Percentiles rank a stretch among this genome's conserved stretches.
Evolutionary conservation across 2,113 vertebrate species (phyloP).

Genomic region (Morone chrysops): DNA sequence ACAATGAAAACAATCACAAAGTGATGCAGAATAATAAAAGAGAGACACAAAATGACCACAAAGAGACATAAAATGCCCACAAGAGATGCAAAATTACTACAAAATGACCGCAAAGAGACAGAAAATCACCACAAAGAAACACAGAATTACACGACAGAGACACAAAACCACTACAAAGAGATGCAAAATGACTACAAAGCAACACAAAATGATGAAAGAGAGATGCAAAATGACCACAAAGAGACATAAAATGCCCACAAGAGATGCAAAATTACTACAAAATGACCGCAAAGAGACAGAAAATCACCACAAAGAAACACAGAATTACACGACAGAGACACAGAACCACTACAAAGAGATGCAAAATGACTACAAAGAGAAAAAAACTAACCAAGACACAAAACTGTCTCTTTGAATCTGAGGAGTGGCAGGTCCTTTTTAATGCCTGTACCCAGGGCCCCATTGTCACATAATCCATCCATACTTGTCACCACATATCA

Average conservation of each 20-base stretch:
- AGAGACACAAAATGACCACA: not conserved
- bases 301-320: not conserved
- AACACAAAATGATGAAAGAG: not conserved
- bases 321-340: not conserved
- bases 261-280: not conserved
- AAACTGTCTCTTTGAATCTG: not conserved
- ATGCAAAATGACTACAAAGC: not conserved
- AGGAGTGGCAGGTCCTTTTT: not conserved
- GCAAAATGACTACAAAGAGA: not conserved
- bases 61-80: not conserved
- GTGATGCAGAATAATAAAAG: not conserved
- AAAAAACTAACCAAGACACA: too few relatives aligned
- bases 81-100: not conserved
- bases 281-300: not conserved
- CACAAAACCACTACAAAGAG: too few relatives aligned
- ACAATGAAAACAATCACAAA: not conserved
- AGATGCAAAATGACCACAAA: not conserved
- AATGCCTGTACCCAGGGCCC: not conserved
- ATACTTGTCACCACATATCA: constrained; percentile 19
- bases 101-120: not conserved
- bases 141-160: not conserved
- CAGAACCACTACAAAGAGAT: not conserved
- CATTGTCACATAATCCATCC: constrained; percentile 25
- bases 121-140: not conserved
- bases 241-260: not conserved